Base-by-base conservation (phyloP, 2,113 vertebrate genomes). In the Bathybates hornii region DNA sequence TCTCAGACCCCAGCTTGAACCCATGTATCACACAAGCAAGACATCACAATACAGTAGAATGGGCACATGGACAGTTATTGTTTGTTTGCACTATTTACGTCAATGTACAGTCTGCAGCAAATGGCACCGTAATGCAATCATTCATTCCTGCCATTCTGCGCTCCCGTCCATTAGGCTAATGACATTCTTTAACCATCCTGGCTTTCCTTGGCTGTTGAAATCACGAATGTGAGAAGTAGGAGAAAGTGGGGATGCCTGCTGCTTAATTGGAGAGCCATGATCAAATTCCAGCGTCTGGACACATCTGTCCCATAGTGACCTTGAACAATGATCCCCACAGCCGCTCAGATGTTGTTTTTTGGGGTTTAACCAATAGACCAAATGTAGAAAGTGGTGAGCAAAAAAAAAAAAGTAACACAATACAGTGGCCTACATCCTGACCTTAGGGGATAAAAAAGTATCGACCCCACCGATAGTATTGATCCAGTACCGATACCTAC, bases 81-180 rank as follows among this genome's bases (percentile, higher is more conserved):
- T 95, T 94, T 93, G 90, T 94, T 94, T 93, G 89, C 84, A 90
- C 94, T 93, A 92, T 94, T 93, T 93, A 95, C 88, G 90, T 94
- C 90, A 91, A 29, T 89, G 89, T 81, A 88, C 83, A 89, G 89
- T 91, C 89, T 88, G 86, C 52, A 8, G 93, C 86, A 93, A 94
- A 93, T 93, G 91, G 90, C 87, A 80, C 84, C 61, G 2, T 94
- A 93, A 94, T 94, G 85, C 84, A 94, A 93, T 94, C 90, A 94
- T 86, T 95, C 92, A 93, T 92, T 89, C 87, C 53, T 80, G 87
- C 92, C 85, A 45, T 91, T 63, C 86, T 52, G 59, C 2, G 63
- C 91, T 89, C 88, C 86, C 24, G 82, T 94, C 92, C 92, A 92
- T 94, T 94, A 93, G 90, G 81, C 88, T 95, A 93, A 95, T 88